Base-by-base conservation (phyloP, 1,140 invertebrate species). In the Aphelinus certus region DNA sequence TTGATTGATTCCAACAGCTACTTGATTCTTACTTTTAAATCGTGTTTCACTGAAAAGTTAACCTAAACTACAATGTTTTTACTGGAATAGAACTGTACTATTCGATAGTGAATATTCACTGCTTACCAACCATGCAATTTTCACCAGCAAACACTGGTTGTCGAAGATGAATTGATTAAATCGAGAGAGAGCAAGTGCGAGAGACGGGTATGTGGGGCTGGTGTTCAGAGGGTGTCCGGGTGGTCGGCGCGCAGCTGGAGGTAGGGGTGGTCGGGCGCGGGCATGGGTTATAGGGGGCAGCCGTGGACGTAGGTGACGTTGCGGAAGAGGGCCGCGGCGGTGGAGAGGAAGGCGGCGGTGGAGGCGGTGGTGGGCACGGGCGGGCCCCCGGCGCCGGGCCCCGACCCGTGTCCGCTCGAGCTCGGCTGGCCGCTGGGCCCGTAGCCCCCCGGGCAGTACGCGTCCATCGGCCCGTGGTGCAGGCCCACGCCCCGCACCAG, bases 241-340 rank as follows among this genome's bases (percentile, higher is more conserved):
- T 2, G 3, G 48, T 26, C 51, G 58, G 2, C 43, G 9, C 26
- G 42, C 1, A 70, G 58, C 3, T 26, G 26, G 26, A 26, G 26
- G 26, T 26, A 26, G 26, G 3, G n/a, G 9, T 45, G 57, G 46
- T n/a, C n/a, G 71, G 5, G 2, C 45, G 51, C 49, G 68, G 57
- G 77, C 67, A 70, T 61, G 78, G 81, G 83, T 87, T 91, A 92
- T 82, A 92, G 88, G 65, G 92, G 92, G 80, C 92, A 93, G 47
- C 92, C 92, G 76, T 93, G 92, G 7, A 93, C 92, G 79, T 93
- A 93, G 49, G 92, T 91, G 9, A 94, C 92, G 80, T 93, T 93
- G 51, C 92, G 90, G 78, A 94, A 93, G 56, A 93, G 91, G 42
- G 92, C 92, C 0, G 92, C 92, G 0, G 92, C 92, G 1, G 89